phyloP scores from a whole-genome alignment of 2,113 vertebrate species.

The Barnardius zonarius region DNA sequence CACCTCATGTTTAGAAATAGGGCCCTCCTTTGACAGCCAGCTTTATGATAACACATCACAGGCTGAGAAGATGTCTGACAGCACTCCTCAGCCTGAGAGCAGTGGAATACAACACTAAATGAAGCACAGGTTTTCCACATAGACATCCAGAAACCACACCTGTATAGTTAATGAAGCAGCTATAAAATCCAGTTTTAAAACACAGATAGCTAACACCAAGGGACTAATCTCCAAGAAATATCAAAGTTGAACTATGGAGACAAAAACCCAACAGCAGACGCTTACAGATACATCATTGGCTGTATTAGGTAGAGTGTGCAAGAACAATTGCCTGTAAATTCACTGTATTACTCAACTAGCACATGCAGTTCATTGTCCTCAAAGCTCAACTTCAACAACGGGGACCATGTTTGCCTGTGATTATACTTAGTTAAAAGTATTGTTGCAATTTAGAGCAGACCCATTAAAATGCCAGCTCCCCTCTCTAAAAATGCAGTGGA shows the following conservation, averaged over 20 bases:
- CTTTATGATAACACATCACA: background rate
- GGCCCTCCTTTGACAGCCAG: background rate
- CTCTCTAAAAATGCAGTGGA: background rate
- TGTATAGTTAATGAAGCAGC: background rate
- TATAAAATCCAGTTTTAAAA: background rate
- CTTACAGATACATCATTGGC: too few relatives aligned
- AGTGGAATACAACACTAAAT: background rate
- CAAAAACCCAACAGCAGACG: background rate
- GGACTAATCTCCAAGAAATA: background rate
- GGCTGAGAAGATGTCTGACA: background rate
- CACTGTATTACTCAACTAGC: background rate
- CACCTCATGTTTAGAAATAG: background rate
- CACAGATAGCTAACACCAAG: too few relatives aligned
- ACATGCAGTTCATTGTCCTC: background rate
- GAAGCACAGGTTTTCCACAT: background rate
- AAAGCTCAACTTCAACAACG: background rate
- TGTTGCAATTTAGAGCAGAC: background rate
- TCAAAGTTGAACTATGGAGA: background rate
- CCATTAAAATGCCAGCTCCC: background rate
- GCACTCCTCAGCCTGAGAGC: too few relatives aligned
- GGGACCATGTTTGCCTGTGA: background rate
- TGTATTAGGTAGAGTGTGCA: fast-evolving
- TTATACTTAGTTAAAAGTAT: background rate
- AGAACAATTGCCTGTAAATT: background rate
- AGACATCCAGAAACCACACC: background rate